phyloP scores from a whole-genome alignment of 2,888 invertebrate species.

The Ectemnius lituratus region DNA sequence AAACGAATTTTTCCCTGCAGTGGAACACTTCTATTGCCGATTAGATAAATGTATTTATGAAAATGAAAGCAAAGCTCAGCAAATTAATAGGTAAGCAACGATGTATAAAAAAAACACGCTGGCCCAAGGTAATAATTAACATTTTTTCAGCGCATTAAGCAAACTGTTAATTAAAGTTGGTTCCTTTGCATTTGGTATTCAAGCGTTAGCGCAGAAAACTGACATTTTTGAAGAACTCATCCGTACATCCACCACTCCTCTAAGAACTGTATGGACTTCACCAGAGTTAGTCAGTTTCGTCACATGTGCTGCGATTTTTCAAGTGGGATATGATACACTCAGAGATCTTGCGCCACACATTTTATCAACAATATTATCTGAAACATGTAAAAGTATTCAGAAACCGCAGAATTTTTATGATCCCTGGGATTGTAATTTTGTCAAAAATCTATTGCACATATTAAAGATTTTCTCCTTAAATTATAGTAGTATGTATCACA shows the following conservation, averaged over 20 bases:
- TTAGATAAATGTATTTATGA: constrained; percentile 72
- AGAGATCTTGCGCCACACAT: constrained; percentile 69
- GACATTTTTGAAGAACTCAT: constrained; percentile 72
- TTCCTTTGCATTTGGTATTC: constrained; percentile 68
- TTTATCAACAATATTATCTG: constrained; percentile 69
- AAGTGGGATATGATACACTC: constrained; percentile 64
- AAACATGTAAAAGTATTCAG: constrained; percentile 66
- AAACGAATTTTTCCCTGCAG: constrained; percentile 67
- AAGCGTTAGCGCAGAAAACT: constrained; percentile 65
- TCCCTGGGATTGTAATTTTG: constrained; percentile 67
- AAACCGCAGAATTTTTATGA: constrained; percentile 69
- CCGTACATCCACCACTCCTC: constrained; percentile 69
- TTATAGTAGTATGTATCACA: constrained; percentile 65
- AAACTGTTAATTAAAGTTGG: constrained; percentile 69
- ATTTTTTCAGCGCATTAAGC: constrained; percentile 65
- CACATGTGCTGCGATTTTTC: constrained; percentile 67
- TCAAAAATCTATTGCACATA: constrained; percentile 69
- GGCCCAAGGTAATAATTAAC: not conserved
- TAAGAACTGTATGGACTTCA: constrained; percentile 71
- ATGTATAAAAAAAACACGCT: not conserved
- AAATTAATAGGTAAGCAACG: constrained; percentile 67
- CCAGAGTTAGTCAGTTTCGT: constrained; percentile 71
- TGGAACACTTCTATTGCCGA: constrained; percentile 71
- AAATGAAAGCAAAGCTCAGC: constrained; percentile 71
- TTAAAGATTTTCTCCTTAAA: constrained; percentile 71